phyloP scores from a whole-genome alignment of 2,113 vertebrate species.

The Cynopterus brachyotis region DNA sequence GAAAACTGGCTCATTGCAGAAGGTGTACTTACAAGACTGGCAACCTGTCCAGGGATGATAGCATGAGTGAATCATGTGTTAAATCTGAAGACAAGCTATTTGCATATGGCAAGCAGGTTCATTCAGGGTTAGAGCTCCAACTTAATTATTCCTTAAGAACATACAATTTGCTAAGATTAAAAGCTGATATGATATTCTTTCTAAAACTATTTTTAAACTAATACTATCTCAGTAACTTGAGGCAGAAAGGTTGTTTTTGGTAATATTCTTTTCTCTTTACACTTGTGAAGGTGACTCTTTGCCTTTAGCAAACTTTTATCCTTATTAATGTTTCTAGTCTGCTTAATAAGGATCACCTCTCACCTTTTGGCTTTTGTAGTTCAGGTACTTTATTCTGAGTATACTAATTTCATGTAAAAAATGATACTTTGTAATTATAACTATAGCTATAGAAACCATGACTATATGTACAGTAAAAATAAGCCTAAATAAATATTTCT shows the following conservation, averaged over 20 bases:
- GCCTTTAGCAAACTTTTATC: constrained; percentile 42
- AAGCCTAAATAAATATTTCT: background rate
- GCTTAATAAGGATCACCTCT: background rate
- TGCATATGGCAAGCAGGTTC: background rate
- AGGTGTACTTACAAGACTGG: background rate
- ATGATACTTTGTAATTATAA: background rate
- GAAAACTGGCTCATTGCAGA: background rate
- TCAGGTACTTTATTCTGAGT: background rate
- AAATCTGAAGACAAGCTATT: background rate
- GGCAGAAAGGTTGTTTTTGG: background rate
- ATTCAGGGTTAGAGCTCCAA: background rate
- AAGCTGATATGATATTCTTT: background rate
- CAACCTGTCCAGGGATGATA: background rate
- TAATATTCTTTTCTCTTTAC: background rate
- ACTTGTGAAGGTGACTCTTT: background rate
- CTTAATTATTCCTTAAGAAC: background rate
- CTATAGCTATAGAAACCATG: background rate
- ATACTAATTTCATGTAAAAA: constrained; percentile 34
- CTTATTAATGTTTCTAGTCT: constrained; percentile 7
- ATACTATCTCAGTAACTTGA: background rate
- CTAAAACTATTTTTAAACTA: background rate
- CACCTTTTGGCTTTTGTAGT: constrained; percentile 27
- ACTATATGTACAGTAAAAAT: constrained; percentile 7
- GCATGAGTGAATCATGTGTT: background rate
- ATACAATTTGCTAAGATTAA: background rate